phyloP scores from a whole-genome alignment of 2,797 vertebrate genomes.

The Phoxinus dragarum region DNA sequence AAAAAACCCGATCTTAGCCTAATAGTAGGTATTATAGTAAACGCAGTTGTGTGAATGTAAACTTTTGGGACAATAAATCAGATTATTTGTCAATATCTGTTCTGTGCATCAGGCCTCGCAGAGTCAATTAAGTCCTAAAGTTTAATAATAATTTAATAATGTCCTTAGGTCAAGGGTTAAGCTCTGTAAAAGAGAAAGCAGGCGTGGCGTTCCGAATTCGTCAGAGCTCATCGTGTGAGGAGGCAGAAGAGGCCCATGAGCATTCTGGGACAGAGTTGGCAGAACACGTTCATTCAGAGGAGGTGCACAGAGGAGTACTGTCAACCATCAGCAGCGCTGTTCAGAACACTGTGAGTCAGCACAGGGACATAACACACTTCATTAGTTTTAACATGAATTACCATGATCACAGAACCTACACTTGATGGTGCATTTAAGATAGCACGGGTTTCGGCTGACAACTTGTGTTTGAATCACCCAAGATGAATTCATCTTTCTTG shows the following conservation, averaged over 20 bases:
- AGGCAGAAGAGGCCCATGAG: constrained; percentile 71
- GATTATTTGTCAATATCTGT: neutral
- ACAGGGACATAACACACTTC: neutral
- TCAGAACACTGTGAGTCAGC: constrained; percentile 90
- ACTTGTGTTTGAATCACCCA: neutral
- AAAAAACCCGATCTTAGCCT: no score
- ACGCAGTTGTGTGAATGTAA: neutral
- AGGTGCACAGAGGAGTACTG: constrained; percentile 82
- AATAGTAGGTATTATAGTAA: neutral
- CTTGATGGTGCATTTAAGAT: constrained; percentile 1
- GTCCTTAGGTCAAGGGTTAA: constrained; percentile 87
- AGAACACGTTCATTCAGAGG: constrained; percentile 59
- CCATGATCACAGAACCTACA: neutral
- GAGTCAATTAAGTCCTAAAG: neutral
- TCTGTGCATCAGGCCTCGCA: neutral
- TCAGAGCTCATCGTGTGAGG: constrained; percentile 67
- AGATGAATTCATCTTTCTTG: neutral
- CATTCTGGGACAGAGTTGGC: constrained; percentile 70
- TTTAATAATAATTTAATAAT: neutral
- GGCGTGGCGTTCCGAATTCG: constrained; percentile 79
- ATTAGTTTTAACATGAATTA: neutral
- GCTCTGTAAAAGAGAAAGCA: constrained; percentile 90
- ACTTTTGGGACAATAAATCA: neutral
- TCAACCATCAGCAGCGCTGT: constrained; percentile 90
- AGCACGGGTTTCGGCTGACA: neutral